Conservation (phyloP, 92 coral and sea anemone species). For the Diadumene lineata region DNA sequence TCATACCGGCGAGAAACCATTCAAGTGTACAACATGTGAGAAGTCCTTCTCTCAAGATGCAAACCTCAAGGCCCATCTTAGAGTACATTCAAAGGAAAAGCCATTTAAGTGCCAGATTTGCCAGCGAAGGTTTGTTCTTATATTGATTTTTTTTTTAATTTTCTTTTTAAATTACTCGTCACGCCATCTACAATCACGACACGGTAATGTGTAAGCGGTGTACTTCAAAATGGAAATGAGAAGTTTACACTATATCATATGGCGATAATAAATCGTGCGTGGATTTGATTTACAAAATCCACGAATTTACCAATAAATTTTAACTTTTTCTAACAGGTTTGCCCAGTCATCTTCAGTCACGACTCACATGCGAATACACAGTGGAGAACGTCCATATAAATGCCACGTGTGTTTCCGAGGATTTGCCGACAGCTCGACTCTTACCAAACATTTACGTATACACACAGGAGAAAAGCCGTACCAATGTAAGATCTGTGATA, state of each 20-base stretch:
- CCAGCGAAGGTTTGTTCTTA: constrained; percentile 71
- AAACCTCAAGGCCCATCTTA: constrained; percentile 78
- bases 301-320: background rate
- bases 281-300: background rate
- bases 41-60: constrained; percentile 86
- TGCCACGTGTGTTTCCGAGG: constrained; percentile 54
- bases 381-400: constrained; percentile 62
- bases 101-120: constrained; percentile 86
- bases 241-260: too few relatives aligned
- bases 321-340: constrained; percentile 33
- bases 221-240: too few relatives aligned
- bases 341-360: constrained; percentile 72
- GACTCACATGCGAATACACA: constrained; percentile 72
- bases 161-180: too few relatives aligned
- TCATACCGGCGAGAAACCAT: constrained; percentile 88
- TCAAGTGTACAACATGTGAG: constrained; percentile 70
- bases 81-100: constrained; percentile 84
- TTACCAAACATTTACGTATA: constrained; percentile 60
- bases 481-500: constrained; percentile 49
- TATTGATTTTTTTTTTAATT: background rate
- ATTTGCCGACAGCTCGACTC: constrained; percentile 71
- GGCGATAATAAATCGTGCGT: too few relatives aligned
- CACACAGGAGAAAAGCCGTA: constrained; percentile 66
- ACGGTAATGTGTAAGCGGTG: too few relatives aligned
- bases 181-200: too few relatives aligned